Conservation (phyloP, 2,113 vertebrate species). For the Tringa solitaria region DNA sequence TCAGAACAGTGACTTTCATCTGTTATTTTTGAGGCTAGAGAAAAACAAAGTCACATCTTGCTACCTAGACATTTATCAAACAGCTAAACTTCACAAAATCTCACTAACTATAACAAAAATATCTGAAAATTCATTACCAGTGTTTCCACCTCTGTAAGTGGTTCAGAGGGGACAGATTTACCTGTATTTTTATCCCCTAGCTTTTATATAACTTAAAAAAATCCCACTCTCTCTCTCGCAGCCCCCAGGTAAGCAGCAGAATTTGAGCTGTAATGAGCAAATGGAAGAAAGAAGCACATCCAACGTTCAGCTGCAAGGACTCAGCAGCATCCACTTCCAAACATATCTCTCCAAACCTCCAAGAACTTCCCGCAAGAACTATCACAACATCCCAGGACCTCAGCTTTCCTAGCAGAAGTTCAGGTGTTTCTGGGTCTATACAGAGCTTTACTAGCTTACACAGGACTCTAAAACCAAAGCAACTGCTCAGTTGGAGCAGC, state of each 20-base stretch:
- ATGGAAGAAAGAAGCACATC: not conserved
- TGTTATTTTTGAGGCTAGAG: not conserved
- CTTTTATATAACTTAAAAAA: not conserved
- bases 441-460: not conserved
- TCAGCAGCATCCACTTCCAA: not conserved
- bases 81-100: not conserved
- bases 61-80: not conserved
- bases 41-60: not conserved
- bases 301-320: not conserved
- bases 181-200: not conserved
- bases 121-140: not conserved
- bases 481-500: not conserved
- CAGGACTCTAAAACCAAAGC: not conserved
- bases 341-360: not conserved
- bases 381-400: not conserved
- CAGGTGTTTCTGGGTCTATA: not conserved
- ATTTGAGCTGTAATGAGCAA: not conserved
- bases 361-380: not conserved
- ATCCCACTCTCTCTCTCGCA: not conserved
- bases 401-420: not conserved
- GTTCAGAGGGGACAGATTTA: not conserved
- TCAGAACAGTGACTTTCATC: not conserved
- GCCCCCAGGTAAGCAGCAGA: not conserved
- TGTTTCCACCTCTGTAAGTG: not conserved
- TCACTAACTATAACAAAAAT: not conserved